These are phyloP conservation scores for Leptobrachium ailaonicum DNA, from an alignment of 2,113 vertebrate species.

Conservation along the genomic window DNA sequence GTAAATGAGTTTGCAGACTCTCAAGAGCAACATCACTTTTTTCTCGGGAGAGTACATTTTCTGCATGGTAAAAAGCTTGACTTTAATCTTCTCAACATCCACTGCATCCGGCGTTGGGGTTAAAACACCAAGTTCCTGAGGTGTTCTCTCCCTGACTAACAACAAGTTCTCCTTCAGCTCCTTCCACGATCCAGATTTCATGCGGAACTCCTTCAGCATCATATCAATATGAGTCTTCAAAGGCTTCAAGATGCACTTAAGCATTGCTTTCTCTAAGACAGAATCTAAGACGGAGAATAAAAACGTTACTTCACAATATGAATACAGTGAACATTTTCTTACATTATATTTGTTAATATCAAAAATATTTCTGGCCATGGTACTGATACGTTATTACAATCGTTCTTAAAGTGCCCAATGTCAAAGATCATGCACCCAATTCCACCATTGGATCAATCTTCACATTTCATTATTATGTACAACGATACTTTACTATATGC, in stretches of 20 bases:
- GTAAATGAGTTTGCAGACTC: conserved; percentile 95
- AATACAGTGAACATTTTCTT: no score
- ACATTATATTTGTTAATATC: no score
- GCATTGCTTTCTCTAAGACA: conserved; percentile 93
- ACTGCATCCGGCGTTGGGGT: conserved; percentile 84
- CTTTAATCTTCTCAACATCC: conserved; percentile 89
- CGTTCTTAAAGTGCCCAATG: no score
- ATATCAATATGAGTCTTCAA: conserved; percentile 81
- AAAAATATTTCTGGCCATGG: no score
- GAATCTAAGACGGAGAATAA: conserved; percentile 72
- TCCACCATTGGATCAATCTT: no score
- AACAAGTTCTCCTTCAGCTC: conserved; percentile 89
- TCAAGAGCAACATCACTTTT: conserved; percentile 88
- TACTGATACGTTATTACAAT: no score
- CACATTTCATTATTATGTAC: no score
- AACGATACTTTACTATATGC: no score
- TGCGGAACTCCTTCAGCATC: conserved; percentile 83
- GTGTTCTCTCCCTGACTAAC: conserved; percentile 80
- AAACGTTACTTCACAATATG: not conserved
- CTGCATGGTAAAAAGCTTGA: conserved; percentile 90
- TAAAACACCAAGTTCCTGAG: conserved; percentile 89
- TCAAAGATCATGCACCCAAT: no score
- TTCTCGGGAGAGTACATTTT: conserved; percentile 96
- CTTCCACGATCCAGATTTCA: conserved; percentile 80
- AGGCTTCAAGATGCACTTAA: conserved; percentile 92